Conservation (phyloP, 2,113 vertebrate genomes). For the Myxocyprinus asiaticus region DNA sequence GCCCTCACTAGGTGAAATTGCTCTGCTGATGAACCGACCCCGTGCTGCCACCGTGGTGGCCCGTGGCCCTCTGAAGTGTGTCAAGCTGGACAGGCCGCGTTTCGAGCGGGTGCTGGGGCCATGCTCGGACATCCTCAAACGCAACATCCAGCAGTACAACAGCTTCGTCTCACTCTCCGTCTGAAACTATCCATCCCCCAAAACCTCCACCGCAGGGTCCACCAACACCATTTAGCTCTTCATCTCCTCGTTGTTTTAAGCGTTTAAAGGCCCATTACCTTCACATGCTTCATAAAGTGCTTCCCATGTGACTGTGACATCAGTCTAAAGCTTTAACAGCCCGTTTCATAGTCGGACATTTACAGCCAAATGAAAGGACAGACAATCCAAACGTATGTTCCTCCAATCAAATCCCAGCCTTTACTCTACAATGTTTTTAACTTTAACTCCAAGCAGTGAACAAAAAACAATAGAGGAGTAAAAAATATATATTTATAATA, state of each 20-base stretch:
- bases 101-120: slow-evolving; percentile 96
- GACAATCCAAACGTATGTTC: slow-evolving; percentile 70
- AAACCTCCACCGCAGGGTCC: slow-evolving; percentile 32
- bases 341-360: background rate
- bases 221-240: slow-evolving; percentile 74
- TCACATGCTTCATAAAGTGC: background rate
- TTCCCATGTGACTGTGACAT: background rate
- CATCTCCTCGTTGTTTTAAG: background rate
- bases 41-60: slow-evolving; percentile 96
- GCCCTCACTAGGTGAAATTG: slow-evolving; percentile 85
- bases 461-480: background rate
- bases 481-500: slow-evolving; percentile 32
- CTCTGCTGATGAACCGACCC: slow-evolving; percentile 96
- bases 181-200: slow-evolving; percentile 40
- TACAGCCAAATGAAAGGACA: slow-evolving; percentile 46
- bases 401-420: slow-evolving; percentile 8
- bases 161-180: slow-evolving; percentile 99
- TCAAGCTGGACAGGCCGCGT: slow-evolving; percentile 95
- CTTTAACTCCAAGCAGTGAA: background rate
- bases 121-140: slow-evolving; percentile 96
- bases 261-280: background rate
- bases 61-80: slow-evolving; percentile 94
- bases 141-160: slow-evolving; percentile 99
- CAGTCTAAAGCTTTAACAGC: slow-evolving; percentile 8
- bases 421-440: slow-evolving; percentile 12